A percentile compares a stretch with the other conserved stretches of the same genome.
These are phyloP conservation scores for Lophius americanus DNA, from an alignment of 2,797 vertebrate genomes.

Conservation along the genomic window DNA sequence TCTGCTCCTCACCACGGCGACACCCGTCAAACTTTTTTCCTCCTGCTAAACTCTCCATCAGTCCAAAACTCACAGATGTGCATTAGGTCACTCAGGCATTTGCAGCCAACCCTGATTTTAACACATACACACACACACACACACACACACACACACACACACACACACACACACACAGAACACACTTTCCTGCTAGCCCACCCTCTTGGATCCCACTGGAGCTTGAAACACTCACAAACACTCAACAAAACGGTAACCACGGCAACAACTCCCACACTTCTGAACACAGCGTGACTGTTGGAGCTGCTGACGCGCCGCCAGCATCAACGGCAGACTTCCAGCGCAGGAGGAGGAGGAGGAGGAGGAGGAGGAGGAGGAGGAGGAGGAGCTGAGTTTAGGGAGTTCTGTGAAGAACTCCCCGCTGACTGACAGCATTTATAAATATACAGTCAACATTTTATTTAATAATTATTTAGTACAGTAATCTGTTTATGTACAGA, in stretches of 20 bases:
- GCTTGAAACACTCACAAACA: constrained; percentile 64
- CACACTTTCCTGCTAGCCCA: not conserved
- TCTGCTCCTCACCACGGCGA: no score
- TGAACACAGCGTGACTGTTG: constrained; percentile 39
- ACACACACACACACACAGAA: constrained; percentile 13
- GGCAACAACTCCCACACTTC: constrained; percentile 56
- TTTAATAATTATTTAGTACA: no score
- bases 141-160: constrained; percentile 1
- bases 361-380: not conserved
- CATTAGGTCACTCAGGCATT: constrained; percentile 71
- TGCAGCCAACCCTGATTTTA: constrained; percentile 63
- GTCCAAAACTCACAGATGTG: constrained; percentile 66
- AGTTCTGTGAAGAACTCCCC: no score
- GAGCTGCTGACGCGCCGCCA: constrained; percentile 21
- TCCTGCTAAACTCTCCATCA: constrained; percentile 26
- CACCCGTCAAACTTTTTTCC: no score
- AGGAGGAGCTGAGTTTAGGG: not conserved
- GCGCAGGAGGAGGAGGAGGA: not conserved
- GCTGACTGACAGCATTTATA: no score
- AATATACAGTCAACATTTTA: no score
- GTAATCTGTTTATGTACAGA: no score
- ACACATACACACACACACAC: constrained; percentile 28
- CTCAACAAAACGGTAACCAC: constrained; percentile 57
- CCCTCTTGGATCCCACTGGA: constrained; percentile 44
- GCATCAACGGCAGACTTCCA: constrained; percentile 19